Conservation (phyloP, 2,797 vertebrate genomes). For the Xenops minutus region DNA sequence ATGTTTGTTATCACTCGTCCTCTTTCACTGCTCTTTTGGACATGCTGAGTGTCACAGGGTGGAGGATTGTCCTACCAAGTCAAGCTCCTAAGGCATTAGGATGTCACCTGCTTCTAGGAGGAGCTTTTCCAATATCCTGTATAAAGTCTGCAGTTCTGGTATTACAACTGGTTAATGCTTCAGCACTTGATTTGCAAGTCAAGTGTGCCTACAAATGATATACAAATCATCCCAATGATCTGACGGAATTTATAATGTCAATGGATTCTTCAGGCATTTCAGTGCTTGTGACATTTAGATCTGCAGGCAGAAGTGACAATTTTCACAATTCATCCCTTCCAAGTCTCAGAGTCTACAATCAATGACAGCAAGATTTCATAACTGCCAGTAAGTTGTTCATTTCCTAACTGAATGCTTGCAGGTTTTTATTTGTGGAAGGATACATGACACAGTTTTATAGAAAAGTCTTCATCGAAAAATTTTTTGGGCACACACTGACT, state of each 20-base stretch:
- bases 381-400: slow-evolving; percentile 34
- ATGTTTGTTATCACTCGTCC: background rate
- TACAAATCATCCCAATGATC: slow-evolving; percentile 22
- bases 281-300: slow-evolving; percentile 59
- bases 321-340: slow-evolving; percentile 62
- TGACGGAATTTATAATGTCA: slow-evolving; percentile 49
- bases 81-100: background rate
- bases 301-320: slow-evolving; percentile 53
- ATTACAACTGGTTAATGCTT: background rate
- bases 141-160: background rate
- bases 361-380: slow-evolving; percentile 31
- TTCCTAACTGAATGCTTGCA: background rate
- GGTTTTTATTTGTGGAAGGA: slow-evolving; percentile 28
- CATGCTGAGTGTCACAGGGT: background rate
- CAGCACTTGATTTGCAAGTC: background rate
- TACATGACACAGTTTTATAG: background rate
- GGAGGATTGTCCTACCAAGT: background rate
- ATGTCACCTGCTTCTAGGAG: background rate
- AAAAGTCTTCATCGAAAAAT: background rate
- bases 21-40: background rate
- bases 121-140: background rate
- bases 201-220: slow-evolving; percentile 6
- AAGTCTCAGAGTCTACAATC: slow-evolving; percentile 47
- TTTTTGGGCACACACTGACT: background rate
- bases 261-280: slow-evolving; percentile 56